Conservation (phyloP, 2,888 invertebrate species). For the Nesidiocoris tenuis region DNA sequence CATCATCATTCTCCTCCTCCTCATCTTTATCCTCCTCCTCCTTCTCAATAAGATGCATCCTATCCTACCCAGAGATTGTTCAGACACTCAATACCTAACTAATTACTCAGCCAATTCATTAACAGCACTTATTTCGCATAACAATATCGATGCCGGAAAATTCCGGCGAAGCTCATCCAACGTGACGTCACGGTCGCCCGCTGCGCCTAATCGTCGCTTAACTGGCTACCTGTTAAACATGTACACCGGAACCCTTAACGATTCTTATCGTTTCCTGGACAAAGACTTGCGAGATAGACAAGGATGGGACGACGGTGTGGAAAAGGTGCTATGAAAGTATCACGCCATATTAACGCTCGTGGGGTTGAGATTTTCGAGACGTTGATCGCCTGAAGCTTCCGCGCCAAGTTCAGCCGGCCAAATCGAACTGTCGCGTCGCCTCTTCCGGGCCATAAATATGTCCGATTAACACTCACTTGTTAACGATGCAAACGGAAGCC, state of each 20-base stretch:
- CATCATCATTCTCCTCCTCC: too few relatives aligned
- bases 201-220: background rate
- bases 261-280: background rate
- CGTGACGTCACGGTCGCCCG: background rate
- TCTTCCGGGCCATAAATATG: background rate
- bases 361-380: background rate
- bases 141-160: too few relatives aligned
- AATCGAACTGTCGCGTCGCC: background rate
- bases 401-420: background rate
- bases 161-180: background rate
- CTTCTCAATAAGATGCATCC: too few relatives aligned
- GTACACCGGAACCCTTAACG: background rate
- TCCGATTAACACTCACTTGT: too few relatives aligned
- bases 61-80: too few relatives aligned
- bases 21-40: too few relatives aligned
- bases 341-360: background rate
- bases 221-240: background rate
- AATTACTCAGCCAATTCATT: too few relatives aligned
- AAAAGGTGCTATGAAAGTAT: background rate
- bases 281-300: background rate
- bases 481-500: too few relatives aligned
- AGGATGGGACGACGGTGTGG: background rate
- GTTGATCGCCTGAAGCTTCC: background rate
- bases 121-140: too few relatives aligned
- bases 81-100: too few relatives aligned